Percentiles rank a stretch among this genome's conserved stretches.
These are phyloP conservation scores for Dolichoris vasculosae DNA, from an alignment of 1,140 invertebrate genomes.

Conservation along the genomic window DNA sequence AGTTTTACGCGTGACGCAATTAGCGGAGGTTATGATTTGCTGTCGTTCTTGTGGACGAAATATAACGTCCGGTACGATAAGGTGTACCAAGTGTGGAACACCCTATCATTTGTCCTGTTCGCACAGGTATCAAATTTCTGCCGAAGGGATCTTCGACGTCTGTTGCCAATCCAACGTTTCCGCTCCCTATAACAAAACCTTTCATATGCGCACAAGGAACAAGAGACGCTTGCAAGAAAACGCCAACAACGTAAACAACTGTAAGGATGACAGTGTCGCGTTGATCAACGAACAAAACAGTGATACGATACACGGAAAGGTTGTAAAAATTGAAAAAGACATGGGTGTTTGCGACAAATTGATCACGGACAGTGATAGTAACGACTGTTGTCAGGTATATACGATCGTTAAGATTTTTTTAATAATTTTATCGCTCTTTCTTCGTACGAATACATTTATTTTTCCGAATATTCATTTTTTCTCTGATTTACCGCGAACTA, in stretches of 20 bases:
- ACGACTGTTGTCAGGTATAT: not conserved
- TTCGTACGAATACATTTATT: no score
- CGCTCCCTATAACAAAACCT: not conserved
- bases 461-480: no score
- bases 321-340: not conserved
- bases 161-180: slow-evolving; percentile 15
- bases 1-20: not conserved
- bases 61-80: slow-evolving; percentile 31
- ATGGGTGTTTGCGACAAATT: not conserved
- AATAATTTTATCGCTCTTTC: no score
- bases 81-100: not conserved
- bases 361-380: not conserved
- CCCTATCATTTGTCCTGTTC: slow-evolving; percentile 35
- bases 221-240: slow-evolving; percentile 16
- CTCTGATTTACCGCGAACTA: no score
- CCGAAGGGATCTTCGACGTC: slow-evolving; percentile 29
- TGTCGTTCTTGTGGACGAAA: slow-evolving; percentile 41
- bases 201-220: slow-evolving; percentile 16
- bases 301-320: not conserved
- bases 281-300: not conserved
- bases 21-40: slow-evolving; percentile 16
- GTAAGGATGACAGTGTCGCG: no score
- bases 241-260: not conserved
- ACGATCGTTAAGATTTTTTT: no score
- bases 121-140: slow-evolving; percentile 33